These are phyloP conservation scores for Lateolabrax maculatus DNA, from an alignment of 2,797 vertebrate genomes.

Conservation along the genomic window DNA sequence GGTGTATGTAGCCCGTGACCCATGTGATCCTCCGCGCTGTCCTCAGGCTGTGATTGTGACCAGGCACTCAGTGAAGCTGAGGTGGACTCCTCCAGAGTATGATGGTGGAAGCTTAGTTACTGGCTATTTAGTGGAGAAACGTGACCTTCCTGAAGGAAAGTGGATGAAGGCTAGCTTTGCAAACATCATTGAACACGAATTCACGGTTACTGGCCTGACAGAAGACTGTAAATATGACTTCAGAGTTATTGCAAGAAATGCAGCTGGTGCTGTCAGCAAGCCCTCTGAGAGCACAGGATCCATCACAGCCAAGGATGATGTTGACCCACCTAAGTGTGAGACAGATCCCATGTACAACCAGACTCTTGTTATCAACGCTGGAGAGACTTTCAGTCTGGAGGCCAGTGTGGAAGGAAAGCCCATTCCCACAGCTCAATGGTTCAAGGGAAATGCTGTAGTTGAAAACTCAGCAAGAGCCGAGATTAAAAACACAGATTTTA, in stretches of 20 bases:
- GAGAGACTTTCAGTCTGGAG: conserved; percentile 94
- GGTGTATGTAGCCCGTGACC: conserved; percentile 94
- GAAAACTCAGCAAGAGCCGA: conserved; percentile 95
- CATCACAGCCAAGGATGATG: conserved; percentile 97
- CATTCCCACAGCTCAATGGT: conserved; percentile 94
- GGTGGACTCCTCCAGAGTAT: conserved; percentile 94
- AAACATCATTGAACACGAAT: conserved; percentile 94
- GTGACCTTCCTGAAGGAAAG: conserved; percentile 96
- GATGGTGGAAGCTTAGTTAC: conserved; percentile 96
- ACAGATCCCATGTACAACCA: conserved; percentile 96
- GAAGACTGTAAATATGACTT: conserved; percentile 98
- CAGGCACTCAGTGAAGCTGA: conserved; percentile 93
- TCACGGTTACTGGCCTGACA: conserved; percentile 93
- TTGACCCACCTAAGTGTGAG: conserved; percentile 94
- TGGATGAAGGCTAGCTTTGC: conserved; percentile 99
- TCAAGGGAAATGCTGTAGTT: conserved; percentile 94
- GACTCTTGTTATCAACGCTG: conserved; percentile 94
- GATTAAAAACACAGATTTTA: conserved; percentile 95
- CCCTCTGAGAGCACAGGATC: conserved; percentile 96
- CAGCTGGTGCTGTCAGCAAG: conserved; percentile 94
- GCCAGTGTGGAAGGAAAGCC: conserved; percentile 95
- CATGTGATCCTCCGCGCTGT: conserved; percentile 95
- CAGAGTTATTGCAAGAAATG: conserved; percentile 97
- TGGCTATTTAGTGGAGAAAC: conserved; percentile 97
- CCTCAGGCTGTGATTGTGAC: conserved; percentile 94